Percentiles rank a stretch among this genome's conserved stretches.
Conservation (phyloP, 2,113 vertebrate species). For the Lipophrys pholis region DNA sequence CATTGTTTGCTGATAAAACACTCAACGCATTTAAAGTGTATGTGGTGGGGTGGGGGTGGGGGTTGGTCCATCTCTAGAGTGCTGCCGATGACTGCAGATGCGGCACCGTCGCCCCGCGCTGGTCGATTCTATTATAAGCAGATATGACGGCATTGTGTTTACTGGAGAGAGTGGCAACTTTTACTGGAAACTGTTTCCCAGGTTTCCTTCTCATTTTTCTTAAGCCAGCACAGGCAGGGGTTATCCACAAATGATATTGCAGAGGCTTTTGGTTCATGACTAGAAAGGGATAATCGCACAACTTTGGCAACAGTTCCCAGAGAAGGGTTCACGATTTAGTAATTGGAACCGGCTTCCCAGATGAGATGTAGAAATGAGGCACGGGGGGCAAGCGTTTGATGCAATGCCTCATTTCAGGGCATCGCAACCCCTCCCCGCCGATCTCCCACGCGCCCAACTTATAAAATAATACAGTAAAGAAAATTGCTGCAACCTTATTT, state of each 20-base stretch:
- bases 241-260: slow-evolving; percentile 64
- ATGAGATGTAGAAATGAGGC: slow-evolving; percentile 31
- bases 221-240: slow-evolving; percentile 27
- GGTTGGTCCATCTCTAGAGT: slow-evolving; percentile 60
- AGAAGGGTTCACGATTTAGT: slow-evolving; percentile 43
- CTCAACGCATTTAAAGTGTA: slow-evolving; percentile 61
- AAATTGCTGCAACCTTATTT: slow-evolving; percentile 19
- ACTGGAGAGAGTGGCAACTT: slow-evolving; percentile 44
- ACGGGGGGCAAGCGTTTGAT: slow-evolving; percentile 34
- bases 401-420: not conserved
- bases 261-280: slow-evolving; percentile 50
- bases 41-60: slow-evolving; percentile 3
- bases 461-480: slow-evolving; percentile 28
- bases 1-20: slow-evolving; percentile 79
- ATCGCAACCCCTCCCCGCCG: slow-evolving; percentile 13
- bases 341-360: slow-evolving; percentile 49
- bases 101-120: slow-evolving; percentile 27
- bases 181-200: slow-evolving; percentile 42
- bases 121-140: slow-evolving; percentile 69
- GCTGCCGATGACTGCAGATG: slow-evolving; percentile 66
- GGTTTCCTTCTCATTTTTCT: slow-evolving; percentile 47
- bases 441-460: slow-evolving; percentile 1
- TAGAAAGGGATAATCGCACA: slow-evolving; percentile 46
- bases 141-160: slow-evolving; percentile 56
- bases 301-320: slow-evolving; percentile 31